phyloP scores from a whole-genome alignment of 2,888 invertebrate species.

The Podabrus alpinus region DNA sequence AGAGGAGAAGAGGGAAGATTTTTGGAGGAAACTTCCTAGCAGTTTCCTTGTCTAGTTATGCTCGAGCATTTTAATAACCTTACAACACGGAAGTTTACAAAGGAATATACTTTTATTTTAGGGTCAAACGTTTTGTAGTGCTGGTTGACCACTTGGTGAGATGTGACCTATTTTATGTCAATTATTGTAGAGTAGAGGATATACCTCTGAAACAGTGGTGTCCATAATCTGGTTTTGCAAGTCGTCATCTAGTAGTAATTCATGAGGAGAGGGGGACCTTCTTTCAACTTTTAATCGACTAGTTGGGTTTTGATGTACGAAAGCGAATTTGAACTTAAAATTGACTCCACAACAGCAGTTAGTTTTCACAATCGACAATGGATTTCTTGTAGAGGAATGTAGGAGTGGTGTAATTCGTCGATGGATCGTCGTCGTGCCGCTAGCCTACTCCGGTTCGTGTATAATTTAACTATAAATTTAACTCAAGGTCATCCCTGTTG shows the following conservation, averaged over 20 bases:
- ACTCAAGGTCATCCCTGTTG: slow-evolving; percentile 43
- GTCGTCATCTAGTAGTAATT: not conserved
- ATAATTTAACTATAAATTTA: slow-evolving; percentile 44
- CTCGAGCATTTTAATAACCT: not conserved
- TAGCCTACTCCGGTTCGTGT: slow-evolving; percentile 34
- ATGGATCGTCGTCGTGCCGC: slow-evolving; percentile 34
- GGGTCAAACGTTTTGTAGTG: not conserved
- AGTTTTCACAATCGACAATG: slow-evolving; percentile 3
- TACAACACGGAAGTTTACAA: not conserved
- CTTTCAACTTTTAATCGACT: not conserved
- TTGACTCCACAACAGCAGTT: not conserved
- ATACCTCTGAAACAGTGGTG: not conserved
- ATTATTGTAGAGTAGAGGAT: not conserved
- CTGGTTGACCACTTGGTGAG: not conserved
- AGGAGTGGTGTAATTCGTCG: slow-evolving; percentile 35
- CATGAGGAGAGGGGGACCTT: not conserved
- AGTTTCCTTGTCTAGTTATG: not conserved
- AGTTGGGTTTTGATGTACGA: not conserved
- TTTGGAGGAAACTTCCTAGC: not conserved
- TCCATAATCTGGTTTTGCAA: not conserved
- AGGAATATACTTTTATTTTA: not conserved
- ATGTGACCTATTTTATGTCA: not conserved
- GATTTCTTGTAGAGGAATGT: slow-evolving; percentile 30
- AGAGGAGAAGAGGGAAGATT: not conserved
- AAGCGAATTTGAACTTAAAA: not conserved